These are phyloP conservation scores for Macrophya annulata DNA, from an alignment of 2,888 invertebrate species.

Conservation along the genomic window DNA sequence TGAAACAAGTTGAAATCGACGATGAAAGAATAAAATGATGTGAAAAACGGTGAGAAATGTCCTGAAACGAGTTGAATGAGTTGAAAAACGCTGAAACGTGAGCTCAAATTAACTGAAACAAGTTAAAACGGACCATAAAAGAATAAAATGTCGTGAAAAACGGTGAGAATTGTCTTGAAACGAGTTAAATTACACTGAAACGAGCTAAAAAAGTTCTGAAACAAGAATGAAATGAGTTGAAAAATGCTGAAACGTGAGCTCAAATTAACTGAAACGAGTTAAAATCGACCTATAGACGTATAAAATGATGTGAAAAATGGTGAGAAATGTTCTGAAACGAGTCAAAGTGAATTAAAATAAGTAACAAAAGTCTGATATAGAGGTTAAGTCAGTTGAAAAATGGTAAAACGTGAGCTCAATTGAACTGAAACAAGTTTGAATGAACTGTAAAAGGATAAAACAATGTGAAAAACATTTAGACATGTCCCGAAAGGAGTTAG, in stretches of 20 bases:
- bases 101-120: neutral
- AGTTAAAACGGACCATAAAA: neutral
- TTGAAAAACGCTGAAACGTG: neutral
- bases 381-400: neutral
- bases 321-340: too few species aligned
- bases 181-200: neutral
- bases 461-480: neutral
- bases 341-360: neutral
- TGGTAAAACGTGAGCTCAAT: neutral
- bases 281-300: too few species aligned
- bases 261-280: neutral
- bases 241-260: neutral
- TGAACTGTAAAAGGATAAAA: neutral
- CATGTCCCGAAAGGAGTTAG: neutral
- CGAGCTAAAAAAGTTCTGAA: too few species aligned
- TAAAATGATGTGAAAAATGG: too few species aligned
- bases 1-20: neutral
- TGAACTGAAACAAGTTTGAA: neutral
- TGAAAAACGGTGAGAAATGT: too few species aligned
- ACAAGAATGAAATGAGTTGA: too few species aligned
- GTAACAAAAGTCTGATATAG: neutral
- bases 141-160: neutral
- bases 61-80: neutral
- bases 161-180: neutral
- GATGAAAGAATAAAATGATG: too few species aligned